Base-by-base conservation (phyloP, 2,888 invertebrate species). In the Rambutsinella grinnellia region DNA sequence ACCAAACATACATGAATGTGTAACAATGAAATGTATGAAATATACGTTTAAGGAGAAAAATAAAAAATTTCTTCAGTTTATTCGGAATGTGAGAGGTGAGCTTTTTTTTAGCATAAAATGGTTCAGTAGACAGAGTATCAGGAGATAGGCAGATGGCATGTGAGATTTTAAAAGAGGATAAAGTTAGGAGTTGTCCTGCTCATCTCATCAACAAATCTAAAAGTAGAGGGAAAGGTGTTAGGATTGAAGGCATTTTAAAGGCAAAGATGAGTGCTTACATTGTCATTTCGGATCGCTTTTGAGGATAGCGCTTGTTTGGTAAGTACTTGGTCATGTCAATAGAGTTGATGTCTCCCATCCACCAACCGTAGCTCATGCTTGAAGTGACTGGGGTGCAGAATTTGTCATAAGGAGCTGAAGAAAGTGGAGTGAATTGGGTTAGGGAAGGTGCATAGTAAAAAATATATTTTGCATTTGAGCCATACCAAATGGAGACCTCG, bases 131-230 rank as follows among this genome's bases (percentile, higher is more conserved):
- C 24, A 2, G 10, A 36, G 2, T 57, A 8, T 13, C 28, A 28
- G 2, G 3, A n/a, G 28, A 26, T 26, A 36, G 24, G 51, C 6
- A 2, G 23, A 53, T 3, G 2, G n/a, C n/a, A n/a, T n/a, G 10
- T 46, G 46, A 46, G 44, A 44, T 10, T 44, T 79, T 66, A 83
- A 46, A 82, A 83, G 3, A 81, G 49, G 3, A 76, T 75, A 44
- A 81, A 83, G 57, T 79, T 81, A 13, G 83, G 83, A 13, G 79
- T 79, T 15, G 81, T 79, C 21, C 36, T 27, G 1, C 77, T 77
- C 81, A 83, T 76, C 27, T 81, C 82, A 19, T 83, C 81, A 6
- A 83, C 78, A 60, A 83, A 83, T 74, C 82, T 83, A 46, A 76
- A 61, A 70, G 15, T 24, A 47, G 24, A 56, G 24, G 13, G 24